Evolutionary conservation across 1,140 invertebrate species (phyloP).

Genomic region (Scaptodrosophila lebanonensis): DNA sequence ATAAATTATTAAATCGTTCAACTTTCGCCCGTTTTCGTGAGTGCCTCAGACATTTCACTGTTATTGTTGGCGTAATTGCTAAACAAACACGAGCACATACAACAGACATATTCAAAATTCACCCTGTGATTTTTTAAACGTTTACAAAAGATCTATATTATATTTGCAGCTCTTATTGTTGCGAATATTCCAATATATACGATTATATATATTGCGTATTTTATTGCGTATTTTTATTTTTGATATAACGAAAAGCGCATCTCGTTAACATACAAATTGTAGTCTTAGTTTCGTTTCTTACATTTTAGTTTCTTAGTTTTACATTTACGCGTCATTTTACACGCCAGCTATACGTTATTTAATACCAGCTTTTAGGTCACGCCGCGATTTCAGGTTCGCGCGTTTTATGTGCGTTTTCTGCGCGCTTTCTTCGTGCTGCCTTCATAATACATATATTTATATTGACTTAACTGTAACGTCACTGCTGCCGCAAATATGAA

Average conservation of each 20-base stretch:
- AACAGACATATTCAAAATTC: constrained; percentile 35
- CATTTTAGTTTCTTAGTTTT: constrained; percentile 14
- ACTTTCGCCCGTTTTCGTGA: not conserved
- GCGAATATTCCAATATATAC: constrained; percentile 28
- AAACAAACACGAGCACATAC: constrained; percentile 6
- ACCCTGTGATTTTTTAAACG: constrained; percentile 35
- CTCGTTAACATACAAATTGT: constrained; percentile 44
- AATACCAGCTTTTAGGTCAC: constrained; percentile 3
- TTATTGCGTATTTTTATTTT: not conserved
- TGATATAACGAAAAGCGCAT: constrained; percentile 21
- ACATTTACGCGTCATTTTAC: constrained; percentile 6
- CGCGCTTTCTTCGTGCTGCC: too few relatives aligned
- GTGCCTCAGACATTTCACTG: constrained; percentile 15
- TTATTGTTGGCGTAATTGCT: constrained; percentile 24
- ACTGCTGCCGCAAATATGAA: constrained; percentile 75
- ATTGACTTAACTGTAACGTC: too few relatives aligned
- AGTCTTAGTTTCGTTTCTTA: constrained; percentile 16
- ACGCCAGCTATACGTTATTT: constrained; percentile 14
- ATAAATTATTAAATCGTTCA: not conserved
- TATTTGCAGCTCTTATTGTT: constrained; percentile 30
- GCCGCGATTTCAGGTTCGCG: constrained; percentile 13
- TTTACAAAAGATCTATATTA: constrained; percentile 9
- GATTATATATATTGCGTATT: constrained; percentile 5
- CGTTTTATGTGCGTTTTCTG: constrained; percentile 5
- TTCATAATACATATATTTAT: too few relatives aligned